Base-by-base conservation (phyloP, 2,797 vertebrate species). In the Silurus aristotelis region DNA sequence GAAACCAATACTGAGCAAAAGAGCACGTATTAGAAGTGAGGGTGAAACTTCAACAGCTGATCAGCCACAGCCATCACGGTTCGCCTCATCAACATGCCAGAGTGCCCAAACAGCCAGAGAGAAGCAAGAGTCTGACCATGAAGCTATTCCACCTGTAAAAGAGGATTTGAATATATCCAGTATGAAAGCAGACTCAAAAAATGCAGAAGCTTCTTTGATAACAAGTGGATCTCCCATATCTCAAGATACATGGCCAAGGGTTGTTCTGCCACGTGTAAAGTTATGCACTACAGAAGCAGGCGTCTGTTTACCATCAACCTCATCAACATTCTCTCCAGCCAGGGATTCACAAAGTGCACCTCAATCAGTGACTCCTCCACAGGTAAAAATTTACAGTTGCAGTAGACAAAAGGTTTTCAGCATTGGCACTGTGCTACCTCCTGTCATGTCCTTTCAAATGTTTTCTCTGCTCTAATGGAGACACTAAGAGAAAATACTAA, bases 1-100 rank as follows among this genome's bases (percentile, higher is more conserved):
- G 77, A 89, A 82, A 14, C 83, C 87, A 17, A 75, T 17, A 43
- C 61, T 83, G 6, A 61, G 61, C 10, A 77, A 84, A 83, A 88
- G 64, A 78, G 68, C 56, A 10, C 9, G 6, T 61, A 6, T 67
- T 76, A 86, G 82, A 75, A 75, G 19, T 60, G n/a, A 86, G 58
- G 31, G 63, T 48, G 48, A 64, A 22, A 19, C 14, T 15, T 52
- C 79, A 76, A 77, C 84, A 10, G 0, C 48, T 17, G 5, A 31
- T 64, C 10, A 58, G 19, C 80, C 52, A 22, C 78, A 56, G 58
- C 17, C 85, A 22, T 5, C 58, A 20, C 80, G 15, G 77, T 61
- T 82, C 63, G 48, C 61, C 17, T 43, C 86, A 46, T 60, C 73
- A 14, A 80, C 77, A 48, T 12, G 38, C 5, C 87, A 84, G 56